Conservation (phyloP, 2,113 vertebrate genomes). For the Hippopotamus amphibius region DNA sequence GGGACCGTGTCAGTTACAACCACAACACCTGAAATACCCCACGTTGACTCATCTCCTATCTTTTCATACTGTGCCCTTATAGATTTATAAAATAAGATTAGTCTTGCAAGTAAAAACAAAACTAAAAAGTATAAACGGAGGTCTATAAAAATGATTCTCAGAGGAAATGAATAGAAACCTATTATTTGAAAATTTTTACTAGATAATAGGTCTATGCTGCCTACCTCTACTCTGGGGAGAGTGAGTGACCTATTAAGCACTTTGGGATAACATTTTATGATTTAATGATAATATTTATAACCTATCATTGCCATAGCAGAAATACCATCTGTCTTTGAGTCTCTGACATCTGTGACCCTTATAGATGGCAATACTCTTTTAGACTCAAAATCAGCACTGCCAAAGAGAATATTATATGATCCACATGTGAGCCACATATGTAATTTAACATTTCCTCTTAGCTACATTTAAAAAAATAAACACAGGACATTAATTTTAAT, state of each 20-base stretch:
- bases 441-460: not conserved
- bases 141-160: not conserved
- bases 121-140: not conserved
- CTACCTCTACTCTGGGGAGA: not conserved
- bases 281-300: constrained; percentile 28
- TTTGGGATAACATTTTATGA: not conserved
- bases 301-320: not conserved
- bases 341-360: not conserved
- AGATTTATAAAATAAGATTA: not conserved
- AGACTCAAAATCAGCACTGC: not conserved
- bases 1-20: no score
- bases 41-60: not conserved
- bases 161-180: constrained; percentile 24
- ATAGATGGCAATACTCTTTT: not conserved
- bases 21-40: not conserved
- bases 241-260: not conserved
- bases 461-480: not conserved
- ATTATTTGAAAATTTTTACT: not conserved
- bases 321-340: not conserved
- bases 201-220: not conserved
- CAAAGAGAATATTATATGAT: not conserved
- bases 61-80: not conserved
- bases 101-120: constrained; percentile 30
- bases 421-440: not conserved
- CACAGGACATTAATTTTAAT: not conserved